phyloP scores from a whole-genome alignment of 1,140 invertebrate species.

The Hyposmocoma kahamanoa region DNA sequence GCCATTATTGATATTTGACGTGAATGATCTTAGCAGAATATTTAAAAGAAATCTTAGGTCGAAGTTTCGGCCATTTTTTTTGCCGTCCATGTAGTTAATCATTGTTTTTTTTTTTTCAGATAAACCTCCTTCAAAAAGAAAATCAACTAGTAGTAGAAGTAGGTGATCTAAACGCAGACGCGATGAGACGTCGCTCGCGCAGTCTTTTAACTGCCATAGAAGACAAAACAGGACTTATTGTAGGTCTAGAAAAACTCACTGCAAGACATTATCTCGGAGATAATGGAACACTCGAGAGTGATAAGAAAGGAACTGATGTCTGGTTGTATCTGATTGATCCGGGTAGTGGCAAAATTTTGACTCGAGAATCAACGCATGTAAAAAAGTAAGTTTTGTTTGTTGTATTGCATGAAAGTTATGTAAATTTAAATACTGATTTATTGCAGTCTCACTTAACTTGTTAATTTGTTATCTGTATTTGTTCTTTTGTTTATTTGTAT shows the following conservation, averaged over 20 bases:
- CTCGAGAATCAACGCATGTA: conserved; percentile 80
- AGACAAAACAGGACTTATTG: conserved; percentile 81
- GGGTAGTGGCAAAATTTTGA: conserved; percentile 81
- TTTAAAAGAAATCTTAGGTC: no score
- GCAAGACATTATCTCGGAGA: conserved; percentile 78
- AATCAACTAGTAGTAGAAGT: conserved; percentile 87
- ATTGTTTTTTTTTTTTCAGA: conserved; percentile 32
- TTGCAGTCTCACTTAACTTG: no score
- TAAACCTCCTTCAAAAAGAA: conserved; percentile 67
- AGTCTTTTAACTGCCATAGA: conserved; percentile 82
- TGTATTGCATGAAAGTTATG: no score
- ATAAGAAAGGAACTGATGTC: conserved; percentile 85
- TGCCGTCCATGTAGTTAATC: background rate
- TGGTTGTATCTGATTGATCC: conserved; percentile 92
- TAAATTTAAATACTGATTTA: no score
- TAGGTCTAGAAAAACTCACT: conserved; percentile 86
- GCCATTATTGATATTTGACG: no score
- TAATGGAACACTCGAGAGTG: conserved; percentile 84
- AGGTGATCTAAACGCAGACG: conserved; percentile 81
- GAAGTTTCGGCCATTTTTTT: no score
- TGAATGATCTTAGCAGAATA: no score
- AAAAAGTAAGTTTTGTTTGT: conserved; percentile 77
- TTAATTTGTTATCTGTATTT: no score
- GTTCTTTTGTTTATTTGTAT: no score
- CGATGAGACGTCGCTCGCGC: conserved; percentile 78